These are phyloP conservation scores for Meandrina meandrites DNA, from an alignment of 92 coral and sea anemone genomes.

Conservation along the genomic window DNA sequence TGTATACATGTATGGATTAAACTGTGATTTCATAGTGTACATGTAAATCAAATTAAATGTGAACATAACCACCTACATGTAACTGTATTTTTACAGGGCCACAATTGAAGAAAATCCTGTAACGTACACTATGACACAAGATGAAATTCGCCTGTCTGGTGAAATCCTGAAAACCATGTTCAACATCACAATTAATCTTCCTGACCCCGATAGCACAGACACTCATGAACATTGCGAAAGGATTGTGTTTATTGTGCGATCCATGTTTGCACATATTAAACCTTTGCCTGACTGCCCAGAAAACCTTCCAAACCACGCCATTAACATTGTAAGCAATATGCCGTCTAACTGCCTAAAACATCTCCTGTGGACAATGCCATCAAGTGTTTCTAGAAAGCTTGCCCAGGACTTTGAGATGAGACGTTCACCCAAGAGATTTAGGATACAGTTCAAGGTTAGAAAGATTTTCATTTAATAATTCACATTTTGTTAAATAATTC, in stretches of 20 bases:
- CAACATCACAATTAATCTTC: conserved; percentile 79
- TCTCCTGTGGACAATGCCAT: conserved; percentile 81
- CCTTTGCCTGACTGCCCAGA: conserved; percentile 64
- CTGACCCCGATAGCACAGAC: conserved; percentile 68
- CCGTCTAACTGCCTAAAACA: conserved; percentile 75
- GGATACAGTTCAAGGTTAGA: conserved; percentile 63
- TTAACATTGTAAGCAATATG: conserved; percentile 79
- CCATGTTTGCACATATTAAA: conserved; percentile 68
- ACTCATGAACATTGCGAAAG: conserved; percentile 79
- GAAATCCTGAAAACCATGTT: conserved; percentile 90
- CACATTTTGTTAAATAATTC: not conserved
- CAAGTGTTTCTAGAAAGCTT: conserved; percentile 75
- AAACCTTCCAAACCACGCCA: conserved; percentile 85
- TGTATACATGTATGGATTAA: too few relatives aligned
- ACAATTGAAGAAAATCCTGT: conserved; percentile 66
- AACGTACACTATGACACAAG: conserved; percentile 61
- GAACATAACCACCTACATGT: too few relatives aligned
- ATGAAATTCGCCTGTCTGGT: conserved; percentile 69
- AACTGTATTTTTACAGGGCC: conserved; percentile 46
- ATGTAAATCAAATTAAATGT: not conserved
- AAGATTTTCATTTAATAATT: not conserved
- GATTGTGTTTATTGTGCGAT: conserved; percentile 72
- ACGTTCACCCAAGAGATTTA: conserved; percentile 25
- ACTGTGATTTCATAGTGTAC: too few relatives aligned
- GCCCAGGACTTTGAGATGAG: conserved; percentile 65